A percentile compares a stretch with the other conserved stretches of the same genome.
Evolutionary conservation across 2,888 invertebrate species (phyloP).

Genomic region (Apamea crenata): DNA sequence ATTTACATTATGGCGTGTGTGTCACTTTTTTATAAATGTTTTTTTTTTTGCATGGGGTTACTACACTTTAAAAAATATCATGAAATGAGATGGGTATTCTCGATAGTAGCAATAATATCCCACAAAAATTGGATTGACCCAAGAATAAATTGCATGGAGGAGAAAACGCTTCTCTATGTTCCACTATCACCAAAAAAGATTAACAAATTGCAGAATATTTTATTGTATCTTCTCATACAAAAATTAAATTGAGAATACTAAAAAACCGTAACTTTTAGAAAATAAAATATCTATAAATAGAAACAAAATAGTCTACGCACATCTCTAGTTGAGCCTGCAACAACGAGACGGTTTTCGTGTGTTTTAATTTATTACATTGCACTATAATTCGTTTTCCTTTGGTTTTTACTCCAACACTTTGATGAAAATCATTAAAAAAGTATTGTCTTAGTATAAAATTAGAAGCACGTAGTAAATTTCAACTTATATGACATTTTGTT

Average conservation of each 20-base stretch:
- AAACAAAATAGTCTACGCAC: constrained; percentile 32
- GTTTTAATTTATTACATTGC: constrained; percentile 63
- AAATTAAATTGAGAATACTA: neutral
- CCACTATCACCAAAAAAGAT: neutral
- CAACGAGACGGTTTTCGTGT: constrained; percentile 64
- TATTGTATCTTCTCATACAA: neutral
- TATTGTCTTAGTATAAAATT: constrained; percentile 34
- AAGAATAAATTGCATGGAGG: neutral
- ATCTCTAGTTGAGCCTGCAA: constrained; percentile 62
- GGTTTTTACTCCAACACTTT: constrained; percentile 41
- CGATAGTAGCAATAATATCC: constrained; percentile 3
- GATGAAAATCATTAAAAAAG: constrained; percentile 36
- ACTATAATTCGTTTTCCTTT: constrained; percentile 53
- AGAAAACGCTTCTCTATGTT: neutral
- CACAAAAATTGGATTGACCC: neutral
- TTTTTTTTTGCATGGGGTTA: constrained; percentile 75
- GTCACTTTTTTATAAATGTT: constrained; percentile 87
- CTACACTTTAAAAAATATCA: constrained; percentile 39
- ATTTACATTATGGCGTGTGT: constrained; percentile 91
- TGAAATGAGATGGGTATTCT: constrained; percentile 28
- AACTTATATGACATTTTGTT: constrained; percentile 85
- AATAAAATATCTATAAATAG: constrained; percentile 1
- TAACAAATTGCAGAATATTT: neutral
- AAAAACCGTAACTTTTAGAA: constrained; percentile 40
- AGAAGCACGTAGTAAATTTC: constrained; percentile 51